Percentiles rank a stretch among this genome's conserved stretches.
Evolutionary conservation across 2,797 vertebrate species (phyloP).

Genomic region (Tragelaphus eurycerus): DNA sequence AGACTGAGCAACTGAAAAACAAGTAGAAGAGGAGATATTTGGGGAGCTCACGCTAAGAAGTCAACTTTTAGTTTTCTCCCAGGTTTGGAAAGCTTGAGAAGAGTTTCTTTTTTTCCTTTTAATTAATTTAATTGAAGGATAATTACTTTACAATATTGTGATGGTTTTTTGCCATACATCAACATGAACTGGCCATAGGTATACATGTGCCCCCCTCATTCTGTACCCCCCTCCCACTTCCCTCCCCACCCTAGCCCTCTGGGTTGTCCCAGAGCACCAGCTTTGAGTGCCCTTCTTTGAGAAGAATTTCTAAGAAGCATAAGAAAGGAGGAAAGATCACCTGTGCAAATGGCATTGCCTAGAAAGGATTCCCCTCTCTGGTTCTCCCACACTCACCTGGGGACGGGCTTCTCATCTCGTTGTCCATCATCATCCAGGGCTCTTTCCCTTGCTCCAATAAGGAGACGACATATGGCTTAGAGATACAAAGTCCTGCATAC

Average conservation of each 20-base stretch:
- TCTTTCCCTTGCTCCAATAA: constrained; percentile 57
- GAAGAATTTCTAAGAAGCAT: not conserved
- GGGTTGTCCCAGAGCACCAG: not conserved
- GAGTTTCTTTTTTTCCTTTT: not conserved
- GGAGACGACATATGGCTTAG: constrained; percentile 56
- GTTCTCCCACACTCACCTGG: constrained; percentile 33
- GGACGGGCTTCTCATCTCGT: not conserved
- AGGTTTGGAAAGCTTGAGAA: not conserved
- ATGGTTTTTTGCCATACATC: not conserved
- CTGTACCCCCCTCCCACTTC: not conserved
- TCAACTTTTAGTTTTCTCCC: not conserved
- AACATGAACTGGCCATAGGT: not conserved
- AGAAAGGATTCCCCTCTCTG: not conserved
- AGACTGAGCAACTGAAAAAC: not conserved
- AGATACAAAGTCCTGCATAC: constrained; percentile 49
- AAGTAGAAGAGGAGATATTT: not conserved
- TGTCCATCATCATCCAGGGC: constrained; percentile 42
- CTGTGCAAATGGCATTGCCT: not conserved
- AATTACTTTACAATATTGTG: not conserved
- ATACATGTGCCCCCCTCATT: not conserved
- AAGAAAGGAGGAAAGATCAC: not conserved
- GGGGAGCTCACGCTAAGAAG: not conserved
- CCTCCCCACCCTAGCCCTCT: not conserved
- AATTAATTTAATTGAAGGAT: not conserved
- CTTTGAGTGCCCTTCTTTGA: not conserved